These are phyloP conservation scores for Pardalotus punctatus DNA, from an alignment of 2,113 vertebrate genomes.

Conservation along the genomic window DNA sequence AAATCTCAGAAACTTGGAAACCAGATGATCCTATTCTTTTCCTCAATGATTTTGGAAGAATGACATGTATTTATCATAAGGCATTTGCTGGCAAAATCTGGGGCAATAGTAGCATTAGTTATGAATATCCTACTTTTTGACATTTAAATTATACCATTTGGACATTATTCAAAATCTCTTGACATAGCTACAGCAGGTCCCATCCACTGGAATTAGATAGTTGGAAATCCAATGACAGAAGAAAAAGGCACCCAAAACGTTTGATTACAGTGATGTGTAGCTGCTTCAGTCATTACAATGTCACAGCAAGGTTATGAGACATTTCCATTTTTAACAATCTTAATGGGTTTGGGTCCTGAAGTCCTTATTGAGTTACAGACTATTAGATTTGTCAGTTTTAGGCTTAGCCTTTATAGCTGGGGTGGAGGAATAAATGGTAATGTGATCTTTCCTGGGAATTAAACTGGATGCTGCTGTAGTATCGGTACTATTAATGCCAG, in stretches of 20 bases:
- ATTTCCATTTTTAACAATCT: slow-evolving; percentile 36
- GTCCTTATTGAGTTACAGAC: background rate
- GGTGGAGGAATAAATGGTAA: background rate
- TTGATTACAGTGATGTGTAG: background rate
- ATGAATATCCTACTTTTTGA: background rate
- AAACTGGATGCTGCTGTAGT: background rate
- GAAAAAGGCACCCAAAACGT: background rate
- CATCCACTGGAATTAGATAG: background rate
- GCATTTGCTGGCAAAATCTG: background rate
- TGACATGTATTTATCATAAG: background rate
- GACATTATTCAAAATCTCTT: background rate
- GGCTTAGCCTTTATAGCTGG: background rate
- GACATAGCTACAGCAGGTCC: background rate
- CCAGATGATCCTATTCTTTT: background rate
- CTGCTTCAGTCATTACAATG: background rate
- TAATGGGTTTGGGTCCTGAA: background rate
- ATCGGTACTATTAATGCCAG: background rate
- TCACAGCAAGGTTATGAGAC: background rate
- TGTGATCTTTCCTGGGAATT: background rate
- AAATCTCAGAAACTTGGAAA: background rate
- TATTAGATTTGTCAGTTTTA: background rate
- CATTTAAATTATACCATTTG: slow-evolving; percentile 20
- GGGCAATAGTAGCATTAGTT: background rate
- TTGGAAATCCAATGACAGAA: background rate
- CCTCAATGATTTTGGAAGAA: background rate